Percentiles rank a stretch among this genome's conserved stretches.
These are phyloP conservation scores for Austrofundulus limnaeus DNA, from an alignment of 2,113 vertebrate genomes.

Conservation along the genomic window DNA sequence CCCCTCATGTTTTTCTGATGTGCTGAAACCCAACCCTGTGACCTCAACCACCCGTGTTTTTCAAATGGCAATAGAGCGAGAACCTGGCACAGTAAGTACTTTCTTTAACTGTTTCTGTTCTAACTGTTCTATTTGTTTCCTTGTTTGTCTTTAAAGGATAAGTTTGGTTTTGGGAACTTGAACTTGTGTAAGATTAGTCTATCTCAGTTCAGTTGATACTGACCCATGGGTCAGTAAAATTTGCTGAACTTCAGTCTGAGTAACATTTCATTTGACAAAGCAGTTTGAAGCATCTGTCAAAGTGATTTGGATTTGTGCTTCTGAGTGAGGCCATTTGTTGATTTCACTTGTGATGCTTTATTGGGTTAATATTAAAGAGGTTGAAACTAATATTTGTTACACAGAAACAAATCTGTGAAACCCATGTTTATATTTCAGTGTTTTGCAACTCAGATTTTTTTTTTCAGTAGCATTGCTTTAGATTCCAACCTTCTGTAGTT, in stretches of 20 bases:
- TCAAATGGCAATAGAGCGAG: constrained; percentile 89
- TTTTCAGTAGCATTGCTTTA: background rate
- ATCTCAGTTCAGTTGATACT: constrained; percentile 4
- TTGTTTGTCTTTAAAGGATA: constrained; percentile 18
- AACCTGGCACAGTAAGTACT: constrained; percentile 94
- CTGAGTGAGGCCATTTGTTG: background rate
- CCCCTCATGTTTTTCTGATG: constrained; percentile 25
- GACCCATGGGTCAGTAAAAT: constrained; percentile 6
- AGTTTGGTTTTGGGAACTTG: constrained; percentile 29
- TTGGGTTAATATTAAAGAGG: constrained; percentile 1
- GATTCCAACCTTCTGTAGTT: background rate
- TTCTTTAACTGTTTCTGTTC: constrained; percentile 44
- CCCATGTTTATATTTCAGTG: background rate
- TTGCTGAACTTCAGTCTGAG: background rate
- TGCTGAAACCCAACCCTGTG: constrained; percentile 78
- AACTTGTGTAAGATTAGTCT: constrained; percentile 25
- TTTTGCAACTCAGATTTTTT: constrained; percentile 4
- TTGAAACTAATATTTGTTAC: background rate
- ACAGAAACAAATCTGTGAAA: background rate
- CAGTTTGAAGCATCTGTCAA: background rate
- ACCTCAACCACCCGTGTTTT: constrained; percentile 86
- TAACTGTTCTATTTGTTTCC: constrained; percentile 19
- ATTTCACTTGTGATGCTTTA: constrained; percentile 3
- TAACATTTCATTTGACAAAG: constrained; percentile 12
- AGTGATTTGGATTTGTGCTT: constrained; percentile 15